Evolutionary conservation across 1,140 invertebrate species (phyloP).

Genomic region (Cotesia chilonis): DNA sequence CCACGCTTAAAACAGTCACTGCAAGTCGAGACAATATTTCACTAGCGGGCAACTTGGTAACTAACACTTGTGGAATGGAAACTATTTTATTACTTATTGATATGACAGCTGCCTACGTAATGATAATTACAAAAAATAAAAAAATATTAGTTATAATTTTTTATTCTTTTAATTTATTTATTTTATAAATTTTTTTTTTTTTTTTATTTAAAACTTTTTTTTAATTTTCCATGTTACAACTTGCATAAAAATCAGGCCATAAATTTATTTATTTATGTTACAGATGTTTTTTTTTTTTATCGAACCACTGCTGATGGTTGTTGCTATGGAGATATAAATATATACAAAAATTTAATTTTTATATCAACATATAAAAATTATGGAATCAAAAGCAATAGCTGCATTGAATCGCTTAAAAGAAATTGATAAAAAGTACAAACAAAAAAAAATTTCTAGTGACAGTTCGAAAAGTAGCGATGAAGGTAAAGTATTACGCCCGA

Average conservation of each 20-base stretch:
- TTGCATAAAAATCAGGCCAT: too few species aligned
- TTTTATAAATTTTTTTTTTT: too few species aligned
- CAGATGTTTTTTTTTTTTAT: too few species aligned
- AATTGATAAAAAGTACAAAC: conserved; percentile 57
- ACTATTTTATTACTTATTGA: background rate
- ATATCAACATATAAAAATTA: conserved; percentile 39
- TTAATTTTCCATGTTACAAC: too few species aligned
- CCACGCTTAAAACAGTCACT: conserved; percentile 58
- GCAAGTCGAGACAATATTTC: background rate
- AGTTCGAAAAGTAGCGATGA: conserved; percentile 24
- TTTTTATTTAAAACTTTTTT: too few species aligned
- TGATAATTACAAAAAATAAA: too few species aligned
- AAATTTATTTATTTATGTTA: too few species aligned
- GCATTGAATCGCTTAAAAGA: conserved; percentile 51
- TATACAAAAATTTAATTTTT: background rate
- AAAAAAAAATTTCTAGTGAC: conserved; percentile 40
- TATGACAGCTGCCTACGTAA: too few species aligned
- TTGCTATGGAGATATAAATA: background rate
- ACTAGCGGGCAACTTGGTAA: conserved; percentile 14
- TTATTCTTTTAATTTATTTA: too few species aligned
- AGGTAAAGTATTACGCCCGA: conserved; percentile 27
- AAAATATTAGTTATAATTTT: too few species aligned
- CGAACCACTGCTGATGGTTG: too few species aligned
- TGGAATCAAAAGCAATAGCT: conserved; percentile 50
- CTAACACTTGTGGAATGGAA: background rate